A percentile compares a stretch with the other conserved stretches of the same genome.
Evolutionary conservation across 1,140 invertebrate species (phyloP).

Genomic region (Helicoverpa armigera): DNA sequence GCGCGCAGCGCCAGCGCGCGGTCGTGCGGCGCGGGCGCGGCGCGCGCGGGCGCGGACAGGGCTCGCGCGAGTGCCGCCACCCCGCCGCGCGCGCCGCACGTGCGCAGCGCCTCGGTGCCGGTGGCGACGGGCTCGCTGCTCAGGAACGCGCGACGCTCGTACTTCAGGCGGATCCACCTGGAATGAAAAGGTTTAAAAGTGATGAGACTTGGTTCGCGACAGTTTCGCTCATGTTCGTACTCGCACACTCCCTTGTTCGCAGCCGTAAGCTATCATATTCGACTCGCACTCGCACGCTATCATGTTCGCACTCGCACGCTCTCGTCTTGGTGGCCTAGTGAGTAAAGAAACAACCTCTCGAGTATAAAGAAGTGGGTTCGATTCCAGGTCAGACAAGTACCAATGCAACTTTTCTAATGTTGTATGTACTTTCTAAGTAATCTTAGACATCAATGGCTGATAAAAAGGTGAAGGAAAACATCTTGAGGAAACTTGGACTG

Average conservation of each 20-base stretch:
- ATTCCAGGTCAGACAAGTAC: no score
- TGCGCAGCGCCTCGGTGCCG: constrained; percentile 63
- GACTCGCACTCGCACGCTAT: neutral
- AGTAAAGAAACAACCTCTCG: no score
- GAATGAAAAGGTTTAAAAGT: neutral
- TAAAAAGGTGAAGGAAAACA: no score
- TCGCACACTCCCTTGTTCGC: no score
- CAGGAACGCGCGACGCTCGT: constrained; percentile 79
- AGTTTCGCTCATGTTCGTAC: neutral
- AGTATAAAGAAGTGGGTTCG: no score
- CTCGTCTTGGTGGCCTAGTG: no score
- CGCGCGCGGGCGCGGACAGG: constrained; percentile 67
- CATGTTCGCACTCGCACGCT: neutral
- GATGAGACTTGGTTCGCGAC: neutral
- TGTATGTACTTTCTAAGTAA: no score
- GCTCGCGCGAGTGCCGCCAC: constrained; percentile 63
- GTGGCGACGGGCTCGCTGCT: constrained; percentile 47
- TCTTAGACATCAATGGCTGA: no score
- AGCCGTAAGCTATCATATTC: no score
- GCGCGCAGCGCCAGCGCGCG: constrained; percentile 90
- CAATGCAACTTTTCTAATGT: no score
- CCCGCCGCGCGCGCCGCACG: constrained; percentile 65
- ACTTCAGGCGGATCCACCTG: constrained; percentile 81
- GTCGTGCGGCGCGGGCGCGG: constrained; percentile 85
- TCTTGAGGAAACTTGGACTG: no score